These are phyloP conservation scores for Nannobrachium achirus DNA, from an alignment of 2,113 vertebrate species.

Conservation along the genomic window DNA sequence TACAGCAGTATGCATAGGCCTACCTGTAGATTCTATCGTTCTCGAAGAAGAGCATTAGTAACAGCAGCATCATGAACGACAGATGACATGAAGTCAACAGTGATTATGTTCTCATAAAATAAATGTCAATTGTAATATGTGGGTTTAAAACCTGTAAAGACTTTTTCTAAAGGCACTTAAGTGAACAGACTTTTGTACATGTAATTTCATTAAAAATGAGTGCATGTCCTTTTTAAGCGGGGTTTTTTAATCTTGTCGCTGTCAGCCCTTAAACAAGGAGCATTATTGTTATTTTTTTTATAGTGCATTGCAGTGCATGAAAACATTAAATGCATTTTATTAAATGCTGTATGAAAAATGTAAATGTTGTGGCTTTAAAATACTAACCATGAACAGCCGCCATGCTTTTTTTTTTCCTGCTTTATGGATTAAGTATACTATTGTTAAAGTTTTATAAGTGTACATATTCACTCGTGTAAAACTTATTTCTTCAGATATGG, in stretches of 20 bases:
- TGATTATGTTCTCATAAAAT: conserved; percentile 48
- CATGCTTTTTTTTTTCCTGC: conserved; percentile 70
- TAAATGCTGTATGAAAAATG: conserved; percentile 87
- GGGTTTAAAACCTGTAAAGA: conserved; percentile 67
- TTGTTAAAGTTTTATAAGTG: conserved; percentile 49
- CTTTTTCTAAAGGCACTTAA: conserved; percentile 74
- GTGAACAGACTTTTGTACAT: conserved; percentile 76
- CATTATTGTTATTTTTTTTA: conserved; percentile 92
- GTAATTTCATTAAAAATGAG: conserved; percentile 81
- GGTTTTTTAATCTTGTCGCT: conserved; percentile 86
- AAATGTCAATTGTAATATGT: conserved; percentile 53
- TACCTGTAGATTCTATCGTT: conserved; percentile 21
- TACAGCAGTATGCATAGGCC: conserved; percentile 29
- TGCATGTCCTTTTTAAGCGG: conserved; percentile 87
- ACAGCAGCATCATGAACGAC: conserved; percentile 48
- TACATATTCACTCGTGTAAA: conserved; percentile 41
- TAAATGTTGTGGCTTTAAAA: conserved; percentile 87
- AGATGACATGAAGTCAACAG: conserved; percentile 48
- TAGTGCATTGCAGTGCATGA: conserved; percentile 93
- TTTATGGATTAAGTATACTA: conserved; percentile 38
- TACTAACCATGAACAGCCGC: conserved; percentile 81
- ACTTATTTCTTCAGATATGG: conserved; percentile 43
- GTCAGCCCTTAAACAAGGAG: conserved; percentile 83
- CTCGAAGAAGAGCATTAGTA: conserved; percentile 27
- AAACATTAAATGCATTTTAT: conserved; percentile 91